Evolutionary conservation across 1,140 invertebrate genomes (phyloP).

Genomic region (Halyomorpha halys): DNA sequence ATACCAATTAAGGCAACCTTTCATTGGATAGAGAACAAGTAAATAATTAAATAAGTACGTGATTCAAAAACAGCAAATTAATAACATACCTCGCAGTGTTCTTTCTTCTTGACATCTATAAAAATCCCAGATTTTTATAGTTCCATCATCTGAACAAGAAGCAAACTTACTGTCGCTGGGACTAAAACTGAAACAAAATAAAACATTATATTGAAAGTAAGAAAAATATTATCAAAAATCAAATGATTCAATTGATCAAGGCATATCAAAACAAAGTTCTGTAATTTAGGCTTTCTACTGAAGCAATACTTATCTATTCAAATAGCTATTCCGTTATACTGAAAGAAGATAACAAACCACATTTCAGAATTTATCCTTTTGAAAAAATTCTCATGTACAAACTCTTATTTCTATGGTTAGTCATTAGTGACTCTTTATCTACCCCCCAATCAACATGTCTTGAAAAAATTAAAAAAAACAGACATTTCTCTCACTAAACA

Average conservation of each 20-base stretch:
- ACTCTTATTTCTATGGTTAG: too few species aligned
- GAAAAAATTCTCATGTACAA: too few species aligned
- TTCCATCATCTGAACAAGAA: conserved; percentile 98
- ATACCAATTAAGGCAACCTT: neutral
- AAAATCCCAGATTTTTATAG: conserved; percentile 97
- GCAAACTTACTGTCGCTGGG: conserved; percentile 97
- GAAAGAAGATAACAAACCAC: too few species aligned
- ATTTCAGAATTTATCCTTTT: too few species aligned
- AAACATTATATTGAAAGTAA: neutral
- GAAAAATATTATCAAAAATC: neutral
- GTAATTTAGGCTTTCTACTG: too few species aligned
- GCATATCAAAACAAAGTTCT: neutral
- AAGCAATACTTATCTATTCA: too few species aligned
- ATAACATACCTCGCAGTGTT: conserved; percentile 71
- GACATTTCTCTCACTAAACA: too few species aligned
- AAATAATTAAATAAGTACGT: neutral
- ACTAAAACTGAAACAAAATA: conserved; percentile 73
- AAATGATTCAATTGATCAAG: neutral
- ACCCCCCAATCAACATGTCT: too few species aligned
- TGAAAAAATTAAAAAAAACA: too few species aligned
- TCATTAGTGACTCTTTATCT: too few species aligned
- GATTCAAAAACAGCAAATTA: neutral
- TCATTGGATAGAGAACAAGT: neutral
- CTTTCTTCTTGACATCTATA: conserved; percentile 91
- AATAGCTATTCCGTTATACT: too few species aligned